phyloP scores from a whole-genome alignment of 2,113 vertebrate genomes.

The Phaetusa simplex region DNA sequence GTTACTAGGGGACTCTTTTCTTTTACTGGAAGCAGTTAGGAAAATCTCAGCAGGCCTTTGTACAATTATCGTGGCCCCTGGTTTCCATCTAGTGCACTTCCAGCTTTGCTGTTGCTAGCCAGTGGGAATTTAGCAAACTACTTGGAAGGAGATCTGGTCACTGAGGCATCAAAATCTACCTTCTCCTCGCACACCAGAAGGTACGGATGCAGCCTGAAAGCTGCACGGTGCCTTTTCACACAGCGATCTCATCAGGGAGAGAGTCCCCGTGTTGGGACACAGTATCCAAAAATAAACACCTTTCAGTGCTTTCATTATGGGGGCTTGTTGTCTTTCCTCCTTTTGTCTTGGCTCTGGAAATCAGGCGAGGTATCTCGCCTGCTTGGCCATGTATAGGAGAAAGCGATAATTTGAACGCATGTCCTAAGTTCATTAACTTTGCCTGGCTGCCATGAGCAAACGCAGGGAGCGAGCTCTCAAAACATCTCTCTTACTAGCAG shows the following conservation, averaged over 20 bases:
- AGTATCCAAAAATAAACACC: slow-evolving; percentile 64
- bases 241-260: slow-evolving; percentile 72
- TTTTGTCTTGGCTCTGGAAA: slow-evolving; percentile 32
- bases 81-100: slow-evolving; percentile 84
- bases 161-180: slow-evolving; percentile 87
- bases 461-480: neutral
- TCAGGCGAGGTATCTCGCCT: neutral
- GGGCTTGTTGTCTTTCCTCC: neutral
- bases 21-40: slow-evolving; percentile 82
- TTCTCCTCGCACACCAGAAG: slow-evolving; percentile 79
- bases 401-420: slow-evolving; percentile 5
- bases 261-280: slow-evolving; percentile 67
- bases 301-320: slow-evolving; percentile 12
- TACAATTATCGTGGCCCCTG: slow-evolving; percentile 84
- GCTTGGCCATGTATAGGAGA: neutral
- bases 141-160: slow-evolving; percentile 85
- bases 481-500: neutral
- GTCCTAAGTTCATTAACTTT: slow-evolving; percentile 31
- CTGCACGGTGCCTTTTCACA: slow-evolving; percentile 80
- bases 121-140: slow-evolving; percentile 82
- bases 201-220: slow-evolving; percentile 67
- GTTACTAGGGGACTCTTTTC: slow-evolving; percentile 80
- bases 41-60: slow-evolving; percentile 87
- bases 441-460: neutral
- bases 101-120: slow-evolving; percentile 76